Percentiles rank a stretch among this genome's conserved stretches.
phyloP scores from a whole-genome alignment of 1,140 invertebrate genomes.

The Nephotettix cincticeps region DNA sequence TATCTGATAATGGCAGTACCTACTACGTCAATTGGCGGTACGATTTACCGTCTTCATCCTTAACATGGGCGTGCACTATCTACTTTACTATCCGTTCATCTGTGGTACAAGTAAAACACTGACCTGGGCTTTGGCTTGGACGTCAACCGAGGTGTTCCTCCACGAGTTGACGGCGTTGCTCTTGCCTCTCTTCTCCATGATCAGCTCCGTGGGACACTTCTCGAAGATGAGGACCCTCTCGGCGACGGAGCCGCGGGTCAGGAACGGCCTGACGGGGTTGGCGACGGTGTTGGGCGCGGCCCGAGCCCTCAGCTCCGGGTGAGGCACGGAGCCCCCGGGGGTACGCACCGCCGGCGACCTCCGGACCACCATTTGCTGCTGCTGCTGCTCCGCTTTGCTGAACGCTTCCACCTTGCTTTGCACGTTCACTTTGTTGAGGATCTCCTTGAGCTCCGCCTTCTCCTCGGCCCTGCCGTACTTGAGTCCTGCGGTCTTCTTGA shows the following conservation, averaged over 20 bases:
- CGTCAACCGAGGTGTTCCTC: conserved; percentile 58
- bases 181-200: conserved; percentile 64
- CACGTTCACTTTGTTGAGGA: conserved; percentile 42
- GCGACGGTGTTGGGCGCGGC: neutral
- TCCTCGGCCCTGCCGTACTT: conserved; percentile 35
- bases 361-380: neutral
- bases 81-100: too few relatives aligned
- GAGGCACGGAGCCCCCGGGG: neutral
- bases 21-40: too few relatives aligned
- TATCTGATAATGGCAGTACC: too few relatives aligned
- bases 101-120: too few relatives aligned
- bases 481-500: conserved; percentile 24
- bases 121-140: conserved; percentile 71
- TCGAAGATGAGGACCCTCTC: conserved; percentile 91
- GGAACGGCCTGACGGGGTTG: conserved; percentile 78
- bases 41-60: too few relatives aligned
- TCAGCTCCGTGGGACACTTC: conserved; percentile 78
- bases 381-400: conserved; percentile 1
- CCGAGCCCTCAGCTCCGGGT: conserved; percentile 5
- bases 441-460: conserved; percentile 46
- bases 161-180: conserved; percentile 54
- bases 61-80: too few relatives aligned
- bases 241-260: conserved; percentile 87
- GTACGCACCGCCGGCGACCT: conserved; percentile 35
- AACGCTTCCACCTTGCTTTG: conserved; percentile 13